Base-by-base conservation (phyloP, 1,140 invertebrate genomes). In the Drosophila tani region DNA sequence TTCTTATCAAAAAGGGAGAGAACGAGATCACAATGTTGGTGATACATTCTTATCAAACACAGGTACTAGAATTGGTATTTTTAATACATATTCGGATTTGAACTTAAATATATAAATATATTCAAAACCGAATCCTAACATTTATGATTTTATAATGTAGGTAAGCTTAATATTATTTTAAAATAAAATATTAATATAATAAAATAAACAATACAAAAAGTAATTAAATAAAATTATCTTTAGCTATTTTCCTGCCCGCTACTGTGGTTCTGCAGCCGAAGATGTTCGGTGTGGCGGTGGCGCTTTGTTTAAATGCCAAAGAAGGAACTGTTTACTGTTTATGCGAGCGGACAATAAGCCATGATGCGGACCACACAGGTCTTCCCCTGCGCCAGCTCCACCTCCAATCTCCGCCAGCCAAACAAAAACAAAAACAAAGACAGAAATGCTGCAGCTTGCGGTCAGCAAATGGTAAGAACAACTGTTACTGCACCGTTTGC, bases 381-480 rank as follows among this genome's bases (percentile, higher is more conserved):
- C 65, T 76, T 55, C 50, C 64, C 62, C 46, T 45, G 19, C 29
- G 9, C 57, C 29, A 8, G 4, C 24, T 47, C 46, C 46, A n/a
- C 38, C 43, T 59, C 35, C 29, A 69, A 68, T 68, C 73, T 43
- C 69, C 45, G 21, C 27, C 73, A 49, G 74, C 41, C 76, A 74
- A 77, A 57, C 60, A 82, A 70, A 50, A 77, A 57, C 60, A 82
- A 70, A 50, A 77, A 17, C 73, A 74, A 32, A 57, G 57, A 62
- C 60, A 75, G 56, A 41, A 47, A n/a, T 15, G 59, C 47, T 50
- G 65, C 78, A 43, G 67, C 57, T 82, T 86, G 75, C 82, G 83
- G 83, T 78, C 84, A 87, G 71, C 65, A 88, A 88, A 84, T 83
- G 68, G 45, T 79, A 81, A 88, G 84, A 87, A 87, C 81, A 88